These are phyloP conservation scores for Drosophila birchii DNA, from an alignment of 2,888 invertebrate species.

Conservation along the genomic window DNA sequence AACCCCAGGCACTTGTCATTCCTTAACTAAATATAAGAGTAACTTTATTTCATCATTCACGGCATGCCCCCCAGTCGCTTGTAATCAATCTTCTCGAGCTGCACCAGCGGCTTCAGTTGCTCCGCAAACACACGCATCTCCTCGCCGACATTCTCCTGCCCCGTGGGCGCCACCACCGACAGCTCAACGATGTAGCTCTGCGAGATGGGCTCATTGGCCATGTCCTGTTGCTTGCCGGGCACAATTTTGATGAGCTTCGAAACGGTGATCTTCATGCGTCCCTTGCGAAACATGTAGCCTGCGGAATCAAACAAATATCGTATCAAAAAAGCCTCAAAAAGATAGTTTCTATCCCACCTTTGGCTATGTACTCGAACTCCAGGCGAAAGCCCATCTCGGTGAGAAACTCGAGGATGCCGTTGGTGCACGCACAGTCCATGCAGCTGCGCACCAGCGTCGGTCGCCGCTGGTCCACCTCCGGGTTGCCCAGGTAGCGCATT, in stretches of 20 bases:
- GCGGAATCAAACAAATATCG: neutral
- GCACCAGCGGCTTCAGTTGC: slow-evolving; percentile 95
- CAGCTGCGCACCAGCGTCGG: slow-evolving; percentile 96
- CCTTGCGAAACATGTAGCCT: slow-evolving; percentile 96
- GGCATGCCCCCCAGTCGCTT: slow-evolving; percentile 87
- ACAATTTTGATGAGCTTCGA: slow-evolving; percentile 96
- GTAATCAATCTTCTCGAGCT: slow-evolving; percentile 96
- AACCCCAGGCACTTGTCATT: slow-evolving; percentile 3
- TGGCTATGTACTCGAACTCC: slow-evolving; percentile 96
- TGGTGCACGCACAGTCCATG: slow-evolving; percentile 96
- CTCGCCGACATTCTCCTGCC: slow-evolving; percentile 97
- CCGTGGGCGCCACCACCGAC: slow-evolving; percentile 92
- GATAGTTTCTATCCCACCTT: slow-evolving; percentile 86
- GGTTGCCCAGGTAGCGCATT: slow-evolving; percentile 95
- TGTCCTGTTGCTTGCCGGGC: slow-evolving; percentile 89
- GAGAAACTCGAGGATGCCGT: slow-evolving; percentile 95
- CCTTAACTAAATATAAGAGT: slow-evolving; percentile 9
- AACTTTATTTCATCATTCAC: slow-evolving; percentile 26
- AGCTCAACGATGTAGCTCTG: slow-evolving; percentile 97
- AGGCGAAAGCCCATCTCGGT: slow-evolving; percentile 95
- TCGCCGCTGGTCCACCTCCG: slow-evolving; percentile 93
- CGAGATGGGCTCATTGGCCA: slow-evolving; percentile 91
- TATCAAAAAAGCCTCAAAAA: rapidly evolving
- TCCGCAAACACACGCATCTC: slow-evolving; percentile 98
- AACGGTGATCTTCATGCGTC: slow-evolving; percentile 98